Base-by-base conservation (phyloP, 2,113 vertebrate species). In the Bos taurus region DNA sequence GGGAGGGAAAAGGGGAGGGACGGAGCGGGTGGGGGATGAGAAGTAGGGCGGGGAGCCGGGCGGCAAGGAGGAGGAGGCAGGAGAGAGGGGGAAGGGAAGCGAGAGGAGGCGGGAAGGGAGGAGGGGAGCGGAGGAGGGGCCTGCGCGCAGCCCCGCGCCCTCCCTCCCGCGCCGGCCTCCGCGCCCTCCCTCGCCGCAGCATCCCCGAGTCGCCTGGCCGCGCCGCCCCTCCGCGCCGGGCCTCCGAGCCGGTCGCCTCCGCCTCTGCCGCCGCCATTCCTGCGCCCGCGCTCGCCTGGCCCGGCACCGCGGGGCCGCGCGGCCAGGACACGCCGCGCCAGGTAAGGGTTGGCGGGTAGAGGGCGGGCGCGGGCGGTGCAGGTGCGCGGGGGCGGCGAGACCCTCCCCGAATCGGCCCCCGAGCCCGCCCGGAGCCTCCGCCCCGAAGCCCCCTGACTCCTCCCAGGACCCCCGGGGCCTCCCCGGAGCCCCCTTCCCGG, bases 321-420 rank as follows among this genome's bases (percentile, higher is more conserved):
- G 40, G 74, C 91, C 95, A 14, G 94, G 78, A 82, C 67, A 71
- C 93, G 43, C 88, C 83, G 64, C 90, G 36, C 80, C 98, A 98
- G 98, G 98, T 98, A 94, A 97, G 97, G 56, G 90, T 60, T 28
- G 62, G 86, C 33, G 33, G 48, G 86, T 4, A 43, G 60, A 83
- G 87, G 91, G 84, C n/a, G 62, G 60, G 74, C 57, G 77, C 84
- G 48, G 87, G 64, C 87, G 7, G 5, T 92, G 95, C 98, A 97
- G 97, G 97, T 97, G 98, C 93, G 96, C 46, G 33, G 67, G 78
- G 89, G 28, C 33, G 64, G 46, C 30, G 40, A 30, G 84, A 52
- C 48, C 60, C 26, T 56, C 71, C 71, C 5, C 16, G n/a, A 5
- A 0, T 64, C 80, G 26, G 77, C 25, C 46, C 77, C 46, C 2